Percentiles rank a stretch among this genome's conserved stretches.
These are phyloP conservation scores for Triops longicaudatus DNA, from an alignment of 1,140 invertebrate species.

Conservation along the genomic window DNA sequence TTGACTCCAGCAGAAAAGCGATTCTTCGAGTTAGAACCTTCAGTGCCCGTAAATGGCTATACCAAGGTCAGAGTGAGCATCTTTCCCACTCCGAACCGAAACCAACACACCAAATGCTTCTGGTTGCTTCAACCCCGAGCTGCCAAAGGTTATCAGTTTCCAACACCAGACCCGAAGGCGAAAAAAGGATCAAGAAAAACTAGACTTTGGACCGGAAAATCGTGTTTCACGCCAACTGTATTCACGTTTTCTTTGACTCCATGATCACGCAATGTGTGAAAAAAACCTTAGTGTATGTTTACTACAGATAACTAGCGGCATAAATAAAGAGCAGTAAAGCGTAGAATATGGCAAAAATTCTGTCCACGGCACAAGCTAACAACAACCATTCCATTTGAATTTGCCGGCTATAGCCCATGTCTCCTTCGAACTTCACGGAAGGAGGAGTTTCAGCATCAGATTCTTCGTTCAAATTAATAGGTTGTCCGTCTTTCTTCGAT, in stretches of 20 bases:
- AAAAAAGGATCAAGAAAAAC: neutral
- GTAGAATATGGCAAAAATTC: neutral
- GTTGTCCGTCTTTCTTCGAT: conserved; percentile 1
- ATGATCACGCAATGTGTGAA: neutral
- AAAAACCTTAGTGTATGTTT: neutral
- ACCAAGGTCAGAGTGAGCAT: neutral
- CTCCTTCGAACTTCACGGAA: neutral
- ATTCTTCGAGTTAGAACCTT: neutral
- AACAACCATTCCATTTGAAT: neutral
- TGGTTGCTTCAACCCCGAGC: neutral
- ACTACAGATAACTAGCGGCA: neutral
- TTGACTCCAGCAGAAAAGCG: neutral
- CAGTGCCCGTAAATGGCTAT: neutral
- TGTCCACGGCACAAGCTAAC: neutral
- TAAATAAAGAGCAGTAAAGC: neutral
- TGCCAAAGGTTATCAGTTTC: neutral
- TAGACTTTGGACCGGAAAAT: neutral
- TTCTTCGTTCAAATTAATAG: neutral
- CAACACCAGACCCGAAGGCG: neutral
- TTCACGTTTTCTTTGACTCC: too few relatives aligned
- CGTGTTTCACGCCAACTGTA: neutral
- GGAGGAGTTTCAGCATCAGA: neutral
- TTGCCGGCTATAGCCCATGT: neutral
- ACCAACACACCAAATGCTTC: neutral
- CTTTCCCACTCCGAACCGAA: neutral